These are phyloP conservation scores for Monarcha castaneiventris DNA, from an alignment of 2,113 vertebrate species.

Conservation along the genomic window DNA sequence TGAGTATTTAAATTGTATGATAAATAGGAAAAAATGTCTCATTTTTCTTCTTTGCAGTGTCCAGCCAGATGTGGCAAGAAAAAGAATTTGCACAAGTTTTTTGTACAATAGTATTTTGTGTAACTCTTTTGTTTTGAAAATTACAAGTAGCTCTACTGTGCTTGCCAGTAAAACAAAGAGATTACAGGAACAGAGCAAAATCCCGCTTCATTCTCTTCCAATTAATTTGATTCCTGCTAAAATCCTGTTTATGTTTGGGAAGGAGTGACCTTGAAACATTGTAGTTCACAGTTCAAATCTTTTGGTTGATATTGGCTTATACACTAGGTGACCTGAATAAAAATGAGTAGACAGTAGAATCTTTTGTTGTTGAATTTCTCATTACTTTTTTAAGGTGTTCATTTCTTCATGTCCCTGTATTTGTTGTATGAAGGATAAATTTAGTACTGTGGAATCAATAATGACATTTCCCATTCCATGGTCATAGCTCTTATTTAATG, in stretches of 20 bases:
- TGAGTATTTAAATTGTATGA: neutral
- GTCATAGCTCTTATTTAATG: neutral
- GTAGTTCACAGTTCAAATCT: neutral
- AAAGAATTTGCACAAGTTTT: neutral
- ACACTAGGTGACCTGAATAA: neutral
- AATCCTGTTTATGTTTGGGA: conserved; percentile 2
- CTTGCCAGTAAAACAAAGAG: neutral
- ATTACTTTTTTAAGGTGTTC: neutral
- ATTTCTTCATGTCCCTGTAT: neutral
- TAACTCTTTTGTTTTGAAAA: neutral
- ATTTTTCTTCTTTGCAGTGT: neutral
- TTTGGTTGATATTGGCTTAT: neutral
- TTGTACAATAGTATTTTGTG: neutral
- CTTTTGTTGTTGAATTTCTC: neutral
- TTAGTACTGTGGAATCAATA: neutral
- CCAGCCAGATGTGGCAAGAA: neutral
- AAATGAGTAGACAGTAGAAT: neutral
- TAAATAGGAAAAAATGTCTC: neutral
- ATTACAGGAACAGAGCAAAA: neutral
- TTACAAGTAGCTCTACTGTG: neutral
- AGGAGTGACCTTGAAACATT: conserved; percentile 10
- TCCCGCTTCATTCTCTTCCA: neutral
- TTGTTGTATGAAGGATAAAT: neutral
- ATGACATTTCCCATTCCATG: neutral
- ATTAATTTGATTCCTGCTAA: neutral